These are phyloP conservation scores for Agrotis segetum DNA, from an alignment of 2,888 invertebrate genomes.

Conservation along the genomic window DNA sequence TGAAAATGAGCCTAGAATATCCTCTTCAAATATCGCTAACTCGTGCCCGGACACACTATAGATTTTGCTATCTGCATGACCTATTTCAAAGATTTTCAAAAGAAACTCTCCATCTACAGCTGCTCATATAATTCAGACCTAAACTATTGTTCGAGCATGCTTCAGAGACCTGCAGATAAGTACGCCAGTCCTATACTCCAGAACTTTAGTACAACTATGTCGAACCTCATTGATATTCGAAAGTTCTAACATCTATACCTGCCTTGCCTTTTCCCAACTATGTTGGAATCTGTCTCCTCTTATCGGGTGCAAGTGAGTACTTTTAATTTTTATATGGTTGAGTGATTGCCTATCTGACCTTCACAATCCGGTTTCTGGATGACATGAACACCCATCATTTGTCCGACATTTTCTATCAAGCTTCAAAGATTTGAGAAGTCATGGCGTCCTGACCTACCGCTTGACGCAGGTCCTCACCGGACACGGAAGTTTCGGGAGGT, in stretches of 20 bases:
- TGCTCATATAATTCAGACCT: neutral
- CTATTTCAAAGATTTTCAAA: neutral
- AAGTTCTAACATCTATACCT: neutral
- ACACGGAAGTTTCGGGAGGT: too few relatives aligned
- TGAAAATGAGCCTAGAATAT: too few relatives aligned
- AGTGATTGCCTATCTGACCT: neutral
- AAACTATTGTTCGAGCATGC: neutral
- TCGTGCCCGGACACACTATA: too few relatives aligned
- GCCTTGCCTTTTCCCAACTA: neutral
- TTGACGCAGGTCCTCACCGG: too few relatives aligned
- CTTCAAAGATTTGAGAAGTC: too few relatives aligned
- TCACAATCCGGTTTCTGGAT: too few relatives aligned
- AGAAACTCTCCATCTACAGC: neutral
- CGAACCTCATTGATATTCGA: constrained; percentile 6
- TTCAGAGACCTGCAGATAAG: constrained; percentile 12
- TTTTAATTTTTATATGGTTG: neutral
- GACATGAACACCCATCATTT: neutral
- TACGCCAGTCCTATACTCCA: neutral
- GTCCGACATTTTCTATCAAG: too few relatives aligned
- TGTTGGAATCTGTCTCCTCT: neutral
- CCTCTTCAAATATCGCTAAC: too few relatives aligned
- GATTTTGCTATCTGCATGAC: too few relatives aligned
- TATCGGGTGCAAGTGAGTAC: neutral
- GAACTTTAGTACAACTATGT: constrained; percentile 35
- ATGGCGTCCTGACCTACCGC: too few relatives aligned